phyloP scores from a whole-genome alignment of 2,113 vertebrate genomes.

The Podarcis raffonei region DNA sequence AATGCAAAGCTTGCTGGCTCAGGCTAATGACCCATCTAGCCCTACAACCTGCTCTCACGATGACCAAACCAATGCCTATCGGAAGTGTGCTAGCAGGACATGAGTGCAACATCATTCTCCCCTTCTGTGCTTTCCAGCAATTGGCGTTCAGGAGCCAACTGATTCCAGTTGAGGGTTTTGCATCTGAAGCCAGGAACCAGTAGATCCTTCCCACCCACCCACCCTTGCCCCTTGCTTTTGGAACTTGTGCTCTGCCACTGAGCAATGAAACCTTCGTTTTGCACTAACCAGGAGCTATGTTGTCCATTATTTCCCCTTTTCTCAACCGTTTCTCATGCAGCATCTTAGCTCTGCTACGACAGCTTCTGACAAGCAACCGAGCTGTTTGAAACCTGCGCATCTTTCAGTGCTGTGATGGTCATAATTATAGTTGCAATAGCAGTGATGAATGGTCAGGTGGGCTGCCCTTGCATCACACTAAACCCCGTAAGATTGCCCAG shows the following conservation, averaged over 20 bases:
- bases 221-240: too few relatives aligned
- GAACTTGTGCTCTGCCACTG: not conserved
- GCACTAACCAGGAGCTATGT: not conserved
- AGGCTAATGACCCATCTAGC: too few relatives aligned
- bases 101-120: too few relatives aligned
- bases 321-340: not conserved
- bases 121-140: too few relatives aligned
- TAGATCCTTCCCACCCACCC: too few relatives aligned
- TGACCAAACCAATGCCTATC: too few relatives aligned
- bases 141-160: too few relatives aligned
- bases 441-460: conserved; percentile 4
- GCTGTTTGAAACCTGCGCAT: conserved; percentile 36
- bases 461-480: not conserved
- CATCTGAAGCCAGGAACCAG: not conserved
- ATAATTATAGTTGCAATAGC: conserved; percentile 24
- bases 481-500: not conserved
- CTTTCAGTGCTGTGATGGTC: not conserved
- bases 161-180: not conserved
- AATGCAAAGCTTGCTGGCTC: too few relatives aligned
- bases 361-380: conserved; percentile 5
- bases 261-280: not conserved
- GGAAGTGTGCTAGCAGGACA: too few relatives aligned
- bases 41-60: too few relatives aligned
- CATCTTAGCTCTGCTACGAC: not conserved
- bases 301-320: not conserved